Evolutionary conservation across 1,140 invertebrate genomes (phyloP).

Genomic region (Drosophila pseudoobscura): DNA sequence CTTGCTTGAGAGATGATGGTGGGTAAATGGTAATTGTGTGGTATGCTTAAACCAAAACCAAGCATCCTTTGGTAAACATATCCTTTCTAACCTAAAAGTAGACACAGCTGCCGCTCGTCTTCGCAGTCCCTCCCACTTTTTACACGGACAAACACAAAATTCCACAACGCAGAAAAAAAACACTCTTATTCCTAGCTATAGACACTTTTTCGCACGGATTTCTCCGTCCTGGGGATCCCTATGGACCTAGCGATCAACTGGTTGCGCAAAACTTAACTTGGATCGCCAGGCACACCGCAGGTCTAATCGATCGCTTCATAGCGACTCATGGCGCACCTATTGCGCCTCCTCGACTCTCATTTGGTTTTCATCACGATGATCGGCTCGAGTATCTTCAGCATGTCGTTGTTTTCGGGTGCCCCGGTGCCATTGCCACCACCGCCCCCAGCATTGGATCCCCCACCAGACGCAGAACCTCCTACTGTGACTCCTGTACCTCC

Average conservation of each 20-base stretch:
- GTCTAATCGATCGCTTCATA: slow-evolving; percentile 9
- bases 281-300: background rate
- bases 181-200: slow-evolving; percentile 44
- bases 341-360: slow-evolving; percentile 69
- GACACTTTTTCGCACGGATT: slow-evolving; percentile 12
- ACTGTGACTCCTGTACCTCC: slow-evolving; percentile 1
- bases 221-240: background rate
- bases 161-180: slow-evolving; percentile 20
- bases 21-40: background rate
- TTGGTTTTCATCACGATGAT: slow-evolving; percentile 83
- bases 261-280: slow-evolving; percentile 11
- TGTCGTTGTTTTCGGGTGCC: slow-evolving; percentile 76
- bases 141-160: slow-evolving; percentile 12
- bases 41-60: background rate
- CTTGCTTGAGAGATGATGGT: background rate
- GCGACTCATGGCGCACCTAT: slow-evolving; percentile 32
- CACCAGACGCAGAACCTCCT: slow-evolving; percentile 21
- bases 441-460: slow-evolving; percentile 10
- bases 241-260: no score
- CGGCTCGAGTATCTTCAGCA: slow-evolving; percentile 82
- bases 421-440: slow-evolving; percentile 38
- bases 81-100: no score
- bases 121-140: slow-evolving; percentile 17
- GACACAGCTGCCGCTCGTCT: no score
- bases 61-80: slow-evolving; percentile 5